phyloP scores from a whole-genome alignment of 2,113 vertebrate species.

The Centropus unirufus region DNA sequence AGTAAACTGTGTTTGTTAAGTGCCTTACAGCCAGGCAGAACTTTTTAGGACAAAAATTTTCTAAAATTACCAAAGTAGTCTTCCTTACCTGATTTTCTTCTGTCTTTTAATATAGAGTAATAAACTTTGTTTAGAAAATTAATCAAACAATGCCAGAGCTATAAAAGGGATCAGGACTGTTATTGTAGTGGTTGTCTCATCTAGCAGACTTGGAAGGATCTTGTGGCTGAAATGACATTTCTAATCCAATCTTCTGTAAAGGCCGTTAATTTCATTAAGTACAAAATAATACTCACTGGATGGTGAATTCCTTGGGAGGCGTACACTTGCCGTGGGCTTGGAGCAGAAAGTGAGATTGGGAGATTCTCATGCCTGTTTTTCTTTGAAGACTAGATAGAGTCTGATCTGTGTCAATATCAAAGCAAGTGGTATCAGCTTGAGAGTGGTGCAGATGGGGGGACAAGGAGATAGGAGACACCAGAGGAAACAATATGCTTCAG shows the following conservation, averaged over 20 bases:
- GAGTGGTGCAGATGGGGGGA: not conserved
- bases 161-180: not conserved
- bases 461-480: not conserved
- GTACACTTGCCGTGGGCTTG: not conserved
- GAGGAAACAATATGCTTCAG: not conserved
- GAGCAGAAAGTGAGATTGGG: not conserved
- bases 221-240: not conserved
- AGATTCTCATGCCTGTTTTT: not conserved
- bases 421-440: constrained; percentile 11
- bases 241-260: constrained; percentile 34
- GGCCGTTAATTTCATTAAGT: constrained; percentile 35
- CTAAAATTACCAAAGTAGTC: not conserved
- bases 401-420: constrained; percentile 52
- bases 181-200: not conserved
- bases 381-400: constrained; percentile 37
- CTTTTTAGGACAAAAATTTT: not conserved
- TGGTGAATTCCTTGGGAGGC: not conserved
- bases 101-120: not conserved
- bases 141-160: not conserved
- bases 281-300: not conserved
- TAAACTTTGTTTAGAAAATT: constrained; percentile 6
- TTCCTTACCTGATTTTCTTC: not conserved
- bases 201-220: not conserved
- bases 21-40: not conserved
- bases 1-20: not conserved